Percentiles rank a stretch among this genome's conserved stretches.
phyloP scores from a whole-genome alignment of 2,888 invertebrate species.

The Temnothorax ravouxi region DNA sequence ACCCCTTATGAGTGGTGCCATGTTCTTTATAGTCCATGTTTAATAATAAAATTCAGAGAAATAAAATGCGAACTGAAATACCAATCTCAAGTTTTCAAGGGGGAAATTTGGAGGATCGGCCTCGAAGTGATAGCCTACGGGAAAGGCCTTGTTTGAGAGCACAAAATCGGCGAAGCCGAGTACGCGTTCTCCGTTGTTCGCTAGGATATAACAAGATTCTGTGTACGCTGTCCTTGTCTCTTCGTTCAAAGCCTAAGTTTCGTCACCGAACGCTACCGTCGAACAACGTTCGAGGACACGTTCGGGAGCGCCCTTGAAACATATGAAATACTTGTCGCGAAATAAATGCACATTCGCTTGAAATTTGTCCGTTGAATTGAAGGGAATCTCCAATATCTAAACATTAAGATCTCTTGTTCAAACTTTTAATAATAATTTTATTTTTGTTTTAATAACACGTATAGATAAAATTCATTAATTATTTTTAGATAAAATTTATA shows the following conservation, averaged over 20 bases:
- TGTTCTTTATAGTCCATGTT: not conserved
- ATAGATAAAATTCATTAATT: not conserved
- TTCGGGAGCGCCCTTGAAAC: conserved; percentile 98
- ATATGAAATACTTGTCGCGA: conserved; percentile 87
- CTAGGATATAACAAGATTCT: conserved; percentile 88
- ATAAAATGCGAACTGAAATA: conserved; percentile 54
- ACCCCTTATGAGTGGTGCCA: too few species aligned
- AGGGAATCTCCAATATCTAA: conserved; percentile 88
- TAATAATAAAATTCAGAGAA: not conserved
- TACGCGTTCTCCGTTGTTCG: conserved; percentile 81
- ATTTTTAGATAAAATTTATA: not conserved
- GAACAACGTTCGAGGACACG: conserved; percentile 99
- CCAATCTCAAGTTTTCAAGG: conserved; percentile 87
- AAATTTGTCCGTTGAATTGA: conserved; percentile 90
- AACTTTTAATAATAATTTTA: not conserved
- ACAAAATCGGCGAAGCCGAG: conserved; percentile 89
- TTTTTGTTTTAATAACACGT: not conserved
- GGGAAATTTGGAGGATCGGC: conserved; percentile 87
- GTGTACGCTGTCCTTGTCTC: conserved; percentile 92
- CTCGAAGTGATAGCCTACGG: conserved; percentile 86
- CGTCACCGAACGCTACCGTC: conserved; percentile 96
- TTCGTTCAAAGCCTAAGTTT: conserved; percentile 88
- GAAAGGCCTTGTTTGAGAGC: conserved; percentile 87
- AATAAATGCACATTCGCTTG: conserved; percentile 86
- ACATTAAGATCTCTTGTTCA: not conserved